Conservation (phyloP, 2,113 vertebrate genomes). For the Mus musculus region DNA sequence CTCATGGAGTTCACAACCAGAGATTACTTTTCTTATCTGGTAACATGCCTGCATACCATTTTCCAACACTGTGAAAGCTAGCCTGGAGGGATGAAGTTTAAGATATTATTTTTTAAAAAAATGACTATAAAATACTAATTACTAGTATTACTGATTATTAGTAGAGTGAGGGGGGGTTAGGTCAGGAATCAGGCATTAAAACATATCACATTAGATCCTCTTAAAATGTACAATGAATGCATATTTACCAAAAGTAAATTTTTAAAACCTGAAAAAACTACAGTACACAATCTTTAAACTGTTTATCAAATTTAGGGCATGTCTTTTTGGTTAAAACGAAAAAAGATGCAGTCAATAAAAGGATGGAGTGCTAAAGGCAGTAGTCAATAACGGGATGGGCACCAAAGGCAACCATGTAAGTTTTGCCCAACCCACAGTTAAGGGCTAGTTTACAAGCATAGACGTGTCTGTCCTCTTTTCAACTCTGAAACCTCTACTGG, state of each 20-base stretch:
- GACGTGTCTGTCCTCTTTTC: constrained; percentile 16
- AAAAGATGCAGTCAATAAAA: not conserved
- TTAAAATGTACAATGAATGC: not conserved
- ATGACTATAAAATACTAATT: not conserved
- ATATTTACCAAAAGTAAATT: not conserved
- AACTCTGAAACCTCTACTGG: not conserved
- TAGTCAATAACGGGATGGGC: not conserved
- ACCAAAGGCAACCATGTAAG: not conserved
- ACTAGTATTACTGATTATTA: not conserved
- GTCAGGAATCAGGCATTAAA: not conserved
- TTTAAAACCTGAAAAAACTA: not conserved
- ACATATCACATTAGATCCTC: not conserved
- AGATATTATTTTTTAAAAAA: not conserved
- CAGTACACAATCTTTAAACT: not conserved
- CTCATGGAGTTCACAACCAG: not conserved
- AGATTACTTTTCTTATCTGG: not conserved
- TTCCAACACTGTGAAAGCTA: not conserved
- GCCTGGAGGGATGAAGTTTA: not conserved
- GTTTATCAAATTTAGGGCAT: constrained; percentile 27
- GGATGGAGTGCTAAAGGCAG: not conserved
- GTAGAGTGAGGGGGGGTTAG: not conserved
- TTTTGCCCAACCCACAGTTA: not conserved
- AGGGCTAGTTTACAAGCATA: constrained; percentile 39
- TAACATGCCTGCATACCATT: too few species aligned
- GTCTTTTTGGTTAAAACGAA: constrained; percentile 20